phyloP scores from a whole-genome alignment of 1,140 invertebrate genomes.

The Aphis gossypii region DNA sequence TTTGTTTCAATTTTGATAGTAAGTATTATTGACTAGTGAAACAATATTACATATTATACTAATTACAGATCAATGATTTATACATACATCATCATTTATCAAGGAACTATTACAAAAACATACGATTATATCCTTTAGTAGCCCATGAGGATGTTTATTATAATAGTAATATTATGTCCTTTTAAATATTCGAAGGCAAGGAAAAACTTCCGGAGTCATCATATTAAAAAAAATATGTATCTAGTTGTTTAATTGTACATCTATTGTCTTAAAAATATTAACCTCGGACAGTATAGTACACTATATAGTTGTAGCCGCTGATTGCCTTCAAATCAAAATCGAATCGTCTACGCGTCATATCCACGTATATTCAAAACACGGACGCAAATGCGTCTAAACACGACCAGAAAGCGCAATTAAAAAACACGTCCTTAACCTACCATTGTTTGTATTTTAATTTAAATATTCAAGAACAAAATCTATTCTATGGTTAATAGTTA shows the following conservation, averaged over 20 bases:
- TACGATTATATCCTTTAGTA: not conserved
- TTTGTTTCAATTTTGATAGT: not conserved
- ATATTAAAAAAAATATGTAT: not conserved
- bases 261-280: slow-evolving; percentile 39
- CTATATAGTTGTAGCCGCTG: not conserved
- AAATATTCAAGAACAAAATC: slow-evolving; percentile 23
- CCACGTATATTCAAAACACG: slow-evolving; percentile 20
- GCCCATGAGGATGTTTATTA: not conserved
- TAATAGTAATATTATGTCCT: not conserved
- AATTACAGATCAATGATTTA: not conserved
- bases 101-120: not conserved
- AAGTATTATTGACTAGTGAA: not conserved
- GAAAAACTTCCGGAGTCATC: not conserved
- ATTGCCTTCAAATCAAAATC: slow-evolving; percentile 34
- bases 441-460: not conserved
- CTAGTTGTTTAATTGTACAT: not conserved
- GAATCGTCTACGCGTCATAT: not conserved
- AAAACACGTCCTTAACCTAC: slow-evolving; percentile 15
- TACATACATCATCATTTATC: not conserved
- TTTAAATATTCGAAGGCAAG: slow-evolving; percentile 4
- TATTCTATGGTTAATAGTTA: not conserved
- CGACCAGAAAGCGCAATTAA: not conserved
- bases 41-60: not conserved
- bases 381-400: slow-evolving; percentile 27
- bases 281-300: not conserved